A percentile compares a stretch with the other conserved stretches of the same genome.
phyloP scores from a whole-genome alignment of 2,888 invertebrate species.

The Callimorpha dominula region DNA sequence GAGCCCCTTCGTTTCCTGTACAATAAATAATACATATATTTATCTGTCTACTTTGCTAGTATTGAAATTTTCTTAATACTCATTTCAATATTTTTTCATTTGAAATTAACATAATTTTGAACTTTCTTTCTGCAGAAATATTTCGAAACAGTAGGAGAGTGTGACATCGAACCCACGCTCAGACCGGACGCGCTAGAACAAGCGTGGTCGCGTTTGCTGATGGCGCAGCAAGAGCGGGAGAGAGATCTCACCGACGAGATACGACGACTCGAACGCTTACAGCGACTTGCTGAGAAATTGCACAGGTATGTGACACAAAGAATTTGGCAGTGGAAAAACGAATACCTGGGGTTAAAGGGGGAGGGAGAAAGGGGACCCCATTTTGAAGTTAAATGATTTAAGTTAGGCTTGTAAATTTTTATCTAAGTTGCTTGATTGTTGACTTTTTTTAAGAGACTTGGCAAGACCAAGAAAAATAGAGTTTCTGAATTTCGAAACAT shows the following conservation, averaged over 20 bases:
- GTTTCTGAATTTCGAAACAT: too few relatives aligned
- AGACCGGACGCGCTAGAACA: slow-evolving; percentile 95
- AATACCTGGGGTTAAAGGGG: not conserved
- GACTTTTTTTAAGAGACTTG: not conserved
- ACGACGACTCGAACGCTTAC: slow-evolving; percentile 95
- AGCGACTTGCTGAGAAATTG: slow-evolving; percentile 97
- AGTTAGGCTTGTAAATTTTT: too few relatives aligned
- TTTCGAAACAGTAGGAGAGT: slow-evolving; percentile 94
- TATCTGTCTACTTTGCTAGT: not conserved
- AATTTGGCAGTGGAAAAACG: not conserved
- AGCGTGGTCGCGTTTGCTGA: slow-evolving; percentile 95
- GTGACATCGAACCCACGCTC: slow-evolving; percentile 95
- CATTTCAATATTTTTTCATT: not conserved
- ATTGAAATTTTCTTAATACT: not conserved
- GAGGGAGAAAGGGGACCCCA: too few relatives aligned
- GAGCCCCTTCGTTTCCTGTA: too few relatives aligned
- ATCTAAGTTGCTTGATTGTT: too few relatives aligned
- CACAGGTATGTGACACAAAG: slow-evolving; percentile 80
- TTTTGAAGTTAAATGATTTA: too few relatives aligned
- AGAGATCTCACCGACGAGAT: slow-evolving; percentile 96
- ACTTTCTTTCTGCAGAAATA: slow-evolving; percentile 87
- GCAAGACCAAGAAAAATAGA: not conserved
- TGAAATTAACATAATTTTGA: not conserved
- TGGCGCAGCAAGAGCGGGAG: slow-evolving; percentile 96
- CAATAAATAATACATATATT: too few relatives aligned